phyloP scores from a whole-genome alignment of 1,140 invertebrate genomes.

The Macrosteles quadrilineatus region DNA sequence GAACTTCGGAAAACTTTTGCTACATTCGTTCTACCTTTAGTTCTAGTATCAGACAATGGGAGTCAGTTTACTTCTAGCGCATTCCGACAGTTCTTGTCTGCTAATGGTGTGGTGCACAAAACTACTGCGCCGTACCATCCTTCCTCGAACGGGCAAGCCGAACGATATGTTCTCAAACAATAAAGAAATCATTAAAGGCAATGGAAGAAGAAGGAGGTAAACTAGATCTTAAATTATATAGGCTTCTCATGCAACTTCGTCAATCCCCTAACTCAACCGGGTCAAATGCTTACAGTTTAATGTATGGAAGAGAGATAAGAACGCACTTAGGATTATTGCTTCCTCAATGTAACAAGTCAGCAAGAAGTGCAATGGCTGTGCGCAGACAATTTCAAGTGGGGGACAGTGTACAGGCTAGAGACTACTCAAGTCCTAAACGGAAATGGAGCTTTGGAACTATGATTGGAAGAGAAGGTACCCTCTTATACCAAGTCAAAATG shows the following conservation, averaged over 20 bases:
- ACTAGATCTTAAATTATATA: neutral
- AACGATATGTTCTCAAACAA: conserved; percentile 26
- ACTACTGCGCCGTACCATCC: too few relatives aligned
- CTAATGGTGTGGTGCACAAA: too few relatives aligned
- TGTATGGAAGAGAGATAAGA: neutral
- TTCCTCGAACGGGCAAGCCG: conserved; percentile 20
- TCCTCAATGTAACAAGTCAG: neutral
- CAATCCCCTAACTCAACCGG: neutral
- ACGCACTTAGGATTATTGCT: neutral
- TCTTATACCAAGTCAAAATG: neutral
- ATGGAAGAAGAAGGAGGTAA: conserved; percentile 2
- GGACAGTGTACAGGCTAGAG: neutral
- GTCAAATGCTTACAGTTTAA: neutral
- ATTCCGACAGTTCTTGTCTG: too few relatives aligned
- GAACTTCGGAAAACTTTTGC: too few relatives aligned
- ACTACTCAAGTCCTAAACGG: neutral
- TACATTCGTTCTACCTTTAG: too few relatives aligned
- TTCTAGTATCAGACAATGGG: too few relatives aligned
- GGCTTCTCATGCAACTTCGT: conserved; percentile 1
- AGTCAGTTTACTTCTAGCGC: too few relatives aligned
- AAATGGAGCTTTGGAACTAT: neutral
- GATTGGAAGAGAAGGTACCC: neutral
- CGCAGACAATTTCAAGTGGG: neutral
- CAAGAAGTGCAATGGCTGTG: neutral
- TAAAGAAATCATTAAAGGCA: conserved; percentile 18